Base-by-base conservation (phyloP, 2,113 vertebrate species). In the Varanus komodoensis region DNA sequence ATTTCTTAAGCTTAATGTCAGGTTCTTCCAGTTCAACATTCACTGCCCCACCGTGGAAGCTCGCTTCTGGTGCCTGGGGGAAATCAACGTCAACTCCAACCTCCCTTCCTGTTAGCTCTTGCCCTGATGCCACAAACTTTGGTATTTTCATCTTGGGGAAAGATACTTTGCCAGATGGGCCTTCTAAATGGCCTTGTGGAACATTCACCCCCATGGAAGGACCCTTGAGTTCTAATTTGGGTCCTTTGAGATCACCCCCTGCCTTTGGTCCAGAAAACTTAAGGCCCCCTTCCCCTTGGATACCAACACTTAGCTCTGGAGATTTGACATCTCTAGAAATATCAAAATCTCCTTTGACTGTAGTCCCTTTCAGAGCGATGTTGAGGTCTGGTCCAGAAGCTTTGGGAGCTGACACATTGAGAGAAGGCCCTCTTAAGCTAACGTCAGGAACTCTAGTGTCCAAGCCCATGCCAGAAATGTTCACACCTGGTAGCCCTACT, bases 131-230 rank as follows among this genome's bases (percentile, higher is more conserved):
- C 11, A 88, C 82, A 0, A 98, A 98, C 48, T 97, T 98, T 0
- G 98, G 97, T 90, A 98, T 95, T 32, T 97, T 92, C 89, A 98
- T 96, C 89, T 96, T 97, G 48, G 98, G 97, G 94, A 98, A 97
- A 6, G 96, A 95, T 0, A 98, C 96, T 68, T 85, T 96, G 29
- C 96, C 97, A 90, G 89, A 23, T 27, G 78, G 5, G 17, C 93
- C 88, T 64, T 96, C 95, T 6, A 93, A 19, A 87, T 91, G 86
- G 11, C 92, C 94, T 0, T 94, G 89, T 67, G 75, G 84, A 73
- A 80, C 52, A 2, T 92, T 89, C 1, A 86, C 19, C 0, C 80
- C 6, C 77, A 93, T 1, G 0, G 83, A 38, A 0, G 93, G 73
- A 29, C 93, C 91, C 6, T 95, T 94, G 1, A 92, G 32, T 5